Conservation (phyloP, 2,797 vertebrate species). For the Danio choprae region DNA sequence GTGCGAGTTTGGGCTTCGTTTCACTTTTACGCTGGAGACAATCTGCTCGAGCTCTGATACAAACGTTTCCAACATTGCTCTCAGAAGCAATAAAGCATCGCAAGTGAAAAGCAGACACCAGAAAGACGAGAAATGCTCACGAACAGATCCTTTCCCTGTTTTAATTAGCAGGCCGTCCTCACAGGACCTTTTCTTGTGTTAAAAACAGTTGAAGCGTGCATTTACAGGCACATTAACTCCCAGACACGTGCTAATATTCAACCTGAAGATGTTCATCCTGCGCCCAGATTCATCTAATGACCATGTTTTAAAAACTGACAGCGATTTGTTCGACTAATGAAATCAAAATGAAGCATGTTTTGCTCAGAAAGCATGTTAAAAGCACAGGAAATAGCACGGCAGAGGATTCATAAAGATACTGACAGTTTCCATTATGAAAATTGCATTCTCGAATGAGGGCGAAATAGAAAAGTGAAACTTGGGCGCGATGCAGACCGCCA, state of each 20-base stretch:
- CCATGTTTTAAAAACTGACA: conserved; percentile 2
- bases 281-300: neutral
- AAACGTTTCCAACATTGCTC: conserved; percentile 35
- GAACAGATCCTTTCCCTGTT: conserved; percentile 9
- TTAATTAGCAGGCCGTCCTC: neutral
- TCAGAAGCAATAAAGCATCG: conserved; percentile 52
- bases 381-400: neutral
- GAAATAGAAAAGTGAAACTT: neutral
- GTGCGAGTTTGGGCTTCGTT: neutral
- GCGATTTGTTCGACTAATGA: neutral
- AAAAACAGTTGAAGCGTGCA: neutral
- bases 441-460: neutral
- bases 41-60: conserved; percentile 47
- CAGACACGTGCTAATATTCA: neutral
- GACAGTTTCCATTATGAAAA: conserved; percentile 9
- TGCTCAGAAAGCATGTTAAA: neutral
- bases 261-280: neutral
- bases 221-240: conserved; percentile 3
- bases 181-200: neutral
- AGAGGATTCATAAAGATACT: neutral
- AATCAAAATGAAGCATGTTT: conserved; percentile 1
- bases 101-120: neutral
- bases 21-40: conserved; percentile 21
- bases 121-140: neutral
- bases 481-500: neutral